Evolutionary conservation across 2,888 invertebrate genomes (phyloP).

Genomic region (Caenorhabditis sp.): DNA sequence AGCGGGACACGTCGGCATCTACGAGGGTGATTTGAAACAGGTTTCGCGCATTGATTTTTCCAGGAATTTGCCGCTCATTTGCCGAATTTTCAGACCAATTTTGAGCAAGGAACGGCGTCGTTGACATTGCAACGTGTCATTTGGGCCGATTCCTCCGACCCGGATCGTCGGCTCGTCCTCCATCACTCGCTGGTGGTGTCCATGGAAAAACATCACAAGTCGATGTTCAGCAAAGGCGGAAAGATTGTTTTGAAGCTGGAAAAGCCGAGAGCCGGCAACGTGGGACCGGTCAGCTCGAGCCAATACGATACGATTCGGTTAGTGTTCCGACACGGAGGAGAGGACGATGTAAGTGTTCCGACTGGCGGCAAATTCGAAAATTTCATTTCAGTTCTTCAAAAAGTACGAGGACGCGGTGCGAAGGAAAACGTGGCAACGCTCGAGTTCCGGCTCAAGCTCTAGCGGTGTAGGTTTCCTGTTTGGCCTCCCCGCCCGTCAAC

Average conservation of each 20-base stretch:
- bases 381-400: conserved; percentile 74
- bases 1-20: conserved; percentile 77
- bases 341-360: conserved; percentile 72
- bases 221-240: conserved; percentile 77
- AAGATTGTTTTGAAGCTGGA: conserved; percentile 73
- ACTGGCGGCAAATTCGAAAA: background rate
- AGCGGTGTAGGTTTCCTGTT: conserved; percentile 66
- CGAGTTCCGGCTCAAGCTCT: conserved; percentile 76
- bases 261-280: conserved; percentile 52
- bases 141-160: conserved; percentile 79
- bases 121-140: conserved; percentile 77
- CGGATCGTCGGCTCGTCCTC: conserved; percentile 74
- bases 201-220: conserved; percentile 76
- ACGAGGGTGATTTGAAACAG: conserved; percentile 78
- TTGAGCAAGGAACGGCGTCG: conserved; percentile 78
- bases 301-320: conserved; percentile 67
- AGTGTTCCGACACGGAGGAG: conserved; percentile 76
- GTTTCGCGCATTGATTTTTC: conserved; percentile 45
- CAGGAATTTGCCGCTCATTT: background rate
- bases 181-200: conserved; percentile 77
- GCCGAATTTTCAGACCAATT: conserved; percentile 68
- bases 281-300: conserved; percentile 74
- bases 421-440: conserved; percentile 76
- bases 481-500: background rate
- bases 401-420: conserved; percentile 74